Base-by-base conservation (phyloP, 2,888 invertebrate species). In the Pachycephus smyrnensis region DNA sequence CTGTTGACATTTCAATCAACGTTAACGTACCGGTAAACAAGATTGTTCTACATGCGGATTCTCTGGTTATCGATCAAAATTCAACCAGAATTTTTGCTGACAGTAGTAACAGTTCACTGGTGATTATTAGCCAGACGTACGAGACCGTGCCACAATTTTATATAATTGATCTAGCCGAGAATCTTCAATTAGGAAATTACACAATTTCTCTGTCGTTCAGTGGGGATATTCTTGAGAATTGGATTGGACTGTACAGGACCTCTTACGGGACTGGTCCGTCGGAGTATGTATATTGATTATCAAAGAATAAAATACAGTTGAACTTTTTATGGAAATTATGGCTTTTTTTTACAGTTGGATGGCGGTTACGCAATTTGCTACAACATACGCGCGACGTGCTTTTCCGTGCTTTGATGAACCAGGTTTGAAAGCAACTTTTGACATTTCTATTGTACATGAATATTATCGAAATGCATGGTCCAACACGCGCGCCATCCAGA, bases 401-500 rank as follows among this genome's bases (percentile, higher is more conserved):
- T 97, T 97, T 89, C 97, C 97, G 11, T 97, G 97, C 89, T 96
- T 97, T 88, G 97, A 97, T 87, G 97, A 97, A 85, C 97, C 97
- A 3, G 93, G 94, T 33, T 95, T 96, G 88, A 97, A 97, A 88
- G 96, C 97, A 0, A 93, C 92, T 55, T 97, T 97, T 84, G 93
- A 94, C 31, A 93, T 97, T 23, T 94, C 93, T 76, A 93, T 97
- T 69, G 93, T 93, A 11, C 93, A 95, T 83, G 93, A 94, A 73
- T 82, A 82, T 0, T 91, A 92, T 81, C 94, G 85, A 76, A 81
- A 73, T 0, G 85, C 82, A 1, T 85, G 85, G 0, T 82, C 81
- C 37, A 79, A 79, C 77, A 71, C 73, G 81, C 80, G 71, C 79
- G 77, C 4, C 75, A 79, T 0, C 9, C 0, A 55, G 23, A 55